These are phyloP conservation scores for Oryzias celebensis DNA, from an alignment of 2,113 vertebrate species.

Conservation along the genomic window DNA sequence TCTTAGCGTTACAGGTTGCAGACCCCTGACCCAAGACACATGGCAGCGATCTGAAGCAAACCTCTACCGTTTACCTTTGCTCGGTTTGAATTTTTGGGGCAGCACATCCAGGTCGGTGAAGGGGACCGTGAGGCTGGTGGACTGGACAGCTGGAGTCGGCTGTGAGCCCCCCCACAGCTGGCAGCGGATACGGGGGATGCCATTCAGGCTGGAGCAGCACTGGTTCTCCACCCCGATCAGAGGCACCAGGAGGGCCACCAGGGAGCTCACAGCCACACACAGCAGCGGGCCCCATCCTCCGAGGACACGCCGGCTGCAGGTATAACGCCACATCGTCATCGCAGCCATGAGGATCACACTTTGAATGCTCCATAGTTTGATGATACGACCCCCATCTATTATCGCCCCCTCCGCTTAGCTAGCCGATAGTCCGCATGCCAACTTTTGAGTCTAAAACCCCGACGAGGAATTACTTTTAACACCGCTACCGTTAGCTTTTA, in stretches of 20 bases:
- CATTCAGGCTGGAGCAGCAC: slow-evolving; percentile 74
- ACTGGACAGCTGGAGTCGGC: slow-evolving; percentile 64
- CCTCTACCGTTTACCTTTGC: slow-evolving; percentile 77
- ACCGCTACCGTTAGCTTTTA: neutral
- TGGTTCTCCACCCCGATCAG: slow-evolving; percentile 80
- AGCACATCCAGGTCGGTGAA: slow-evolving; percentile 79
- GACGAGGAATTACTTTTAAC: too few species aligned
- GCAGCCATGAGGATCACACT: slow-evolving; percentile 73
- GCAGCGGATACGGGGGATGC: slow-evolving; percentile 80
- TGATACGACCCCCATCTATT: slow-evolving; percentile 36
- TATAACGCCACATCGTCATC: slow-evolving; percentile 78
- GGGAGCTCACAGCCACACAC: slow-evolving; percentile 77
- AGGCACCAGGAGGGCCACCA: slow-evolving; percentile 83
- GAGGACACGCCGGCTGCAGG: slow-evolving; percentile 76
- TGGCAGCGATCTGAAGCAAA: neutral
- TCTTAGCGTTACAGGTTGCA: too few species aligned
- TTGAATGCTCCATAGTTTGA: slow-evolving; percentile 44
- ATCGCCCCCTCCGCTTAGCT: slow-evolving; percentile 9
- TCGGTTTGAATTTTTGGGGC: slow-evolving; percentile 80
- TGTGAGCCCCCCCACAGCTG: slow-evolving; percentile 68
- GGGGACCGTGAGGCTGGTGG: slow-evolving; percentile 84
- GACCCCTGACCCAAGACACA: too few species aligned
- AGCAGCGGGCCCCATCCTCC: slow-evolving; percentile 81
- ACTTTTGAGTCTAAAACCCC: too few species aligned
- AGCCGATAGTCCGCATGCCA: too few species aligned